Percentiles rank a stretch among this genome's conserved stretches.
These are phyloP conservation scores for Drosophila mulleri DNA, from an alignment of 2,888 invertebrate genomes.

Conservation along the genomic window DNA sequence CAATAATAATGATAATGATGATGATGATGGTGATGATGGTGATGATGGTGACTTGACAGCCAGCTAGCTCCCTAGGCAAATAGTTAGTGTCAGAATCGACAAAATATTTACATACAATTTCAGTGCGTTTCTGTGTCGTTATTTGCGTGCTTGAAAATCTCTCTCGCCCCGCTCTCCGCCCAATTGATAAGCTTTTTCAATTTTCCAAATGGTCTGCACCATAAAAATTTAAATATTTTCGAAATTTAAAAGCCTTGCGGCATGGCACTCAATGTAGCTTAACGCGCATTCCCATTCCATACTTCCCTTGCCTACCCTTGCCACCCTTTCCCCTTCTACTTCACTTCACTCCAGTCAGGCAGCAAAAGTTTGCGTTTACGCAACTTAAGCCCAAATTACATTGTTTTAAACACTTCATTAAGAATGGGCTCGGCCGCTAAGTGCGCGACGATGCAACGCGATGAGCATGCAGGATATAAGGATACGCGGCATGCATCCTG, in stretches of 20 bases:
- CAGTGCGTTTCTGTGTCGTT: constrained; percentile 36
- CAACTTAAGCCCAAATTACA: constrained; percentile 75
- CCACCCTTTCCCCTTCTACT: background rate
- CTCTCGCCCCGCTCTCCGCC: background rate
- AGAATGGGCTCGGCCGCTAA: constrained; percentile 59
- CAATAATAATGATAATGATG: constrained; percentile 22
- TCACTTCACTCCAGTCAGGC: background rate
- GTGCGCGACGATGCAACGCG: constrained; percentile 30
- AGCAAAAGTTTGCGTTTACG: constrained; percentile 55
- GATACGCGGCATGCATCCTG: constrained; percentile 57
- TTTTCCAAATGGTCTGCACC: constrained; percentile 69
- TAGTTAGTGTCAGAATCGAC: constrained; percentile 69
- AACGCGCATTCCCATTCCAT: constrained; percentile 32
- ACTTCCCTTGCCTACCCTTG: background rate
- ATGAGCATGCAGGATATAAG: constrained; percentile 46
- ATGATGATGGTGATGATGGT: constrained; percentile 11
- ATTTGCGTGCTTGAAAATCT: constrained; percentile 18
- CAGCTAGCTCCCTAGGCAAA: constrained; percentile 54
- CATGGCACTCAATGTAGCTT: constrained; percentile 59
- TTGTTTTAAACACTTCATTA: constrained; percentile 80
- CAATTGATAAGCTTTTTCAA: constrained; percentile 66
- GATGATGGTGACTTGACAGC: constrained; percentile 17
- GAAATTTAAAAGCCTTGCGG: constrained; percentile 68
- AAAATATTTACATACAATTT: constrained; percentile 74
- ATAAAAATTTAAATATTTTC: constrained; percentile 79